These are phyloP conservation scores for Corythaixoides concolor DNA, from an alignment of 2,113 vertebrate genomes.

Conservation along the genomic window DNA sequence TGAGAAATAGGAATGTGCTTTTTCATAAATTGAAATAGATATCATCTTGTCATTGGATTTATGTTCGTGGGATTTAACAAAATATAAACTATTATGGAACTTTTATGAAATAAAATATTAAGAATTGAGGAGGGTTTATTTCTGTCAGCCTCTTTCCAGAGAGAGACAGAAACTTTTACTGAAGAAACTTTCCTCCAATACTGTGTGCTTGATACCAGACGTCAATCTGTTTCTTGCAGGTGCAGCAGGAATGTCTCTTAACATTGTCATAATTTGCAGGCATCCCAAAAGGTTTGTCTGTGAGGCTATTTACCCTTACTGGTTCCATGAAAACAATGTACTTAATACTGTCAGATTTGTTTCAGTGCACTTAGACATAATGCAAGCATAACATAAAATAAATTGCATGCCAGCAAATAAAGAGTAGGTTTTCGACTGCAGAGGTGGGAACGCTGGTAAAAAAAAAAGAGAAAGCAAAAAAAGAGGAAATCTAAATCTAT, in stretches of 20 bases:
- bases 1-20: background rate
- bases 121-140: background rate
- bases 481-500: background rate
- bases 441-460: background rate
- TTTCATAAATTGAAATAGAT: background rate
- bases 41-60: background rate
- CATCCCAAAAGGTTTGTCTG: background rate
- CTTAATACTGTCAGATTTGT: background rate
- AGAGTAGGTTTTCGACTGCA: background rate
- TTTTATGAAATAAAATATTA: background rate
- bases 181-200: background rate
- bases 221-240: background rate
- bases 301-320: background rate
- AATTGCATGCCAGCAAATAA: background rate
- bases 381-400: background rate
- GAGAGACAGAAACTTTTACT: background rate
- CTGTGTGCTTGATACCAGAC: background rate
- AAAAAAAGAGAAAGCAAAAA: background rate
- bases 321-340: background rate
- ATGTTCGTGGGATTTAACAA: background rate
- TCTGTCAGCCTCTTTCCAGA: background rate
- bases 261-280: background rate
- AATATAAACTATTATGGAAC: background rate
- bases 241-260: background rate
- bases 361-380: background rate